Evolutionary conservation across 2,797 vertebrate genomes (phyloP).

Genomic region (Microtus agrestis): DNA sequence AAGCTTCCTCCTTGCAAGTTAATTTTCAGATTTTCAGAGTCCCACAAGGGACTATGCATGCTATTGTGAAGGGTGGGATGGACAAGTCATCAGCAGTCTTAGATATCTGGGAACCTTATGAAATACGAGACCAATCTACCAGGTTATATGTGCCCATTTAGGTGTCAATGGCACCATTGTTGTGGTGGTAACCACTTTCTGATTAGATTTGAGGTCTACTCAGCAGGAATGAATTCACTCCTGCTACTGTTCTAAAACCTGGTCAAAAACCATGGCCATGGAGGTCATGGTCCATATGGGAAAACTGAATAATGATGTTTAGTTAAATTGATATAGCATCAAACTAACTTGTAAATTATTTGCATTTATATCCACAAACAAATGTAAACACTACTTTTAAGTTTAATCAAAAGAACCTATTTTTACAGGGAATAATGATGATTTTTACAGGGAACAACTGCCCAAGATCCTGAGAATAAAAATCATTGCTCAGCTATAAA

Average conservation of each 20-base stretch:
- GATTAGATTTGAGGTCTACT: background rate
- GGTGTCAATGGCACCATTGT: background rate
- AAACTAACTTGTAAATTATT: background rate
- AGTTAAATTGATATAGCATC: background rate
- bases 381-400: background rate
- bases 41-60: background rate
- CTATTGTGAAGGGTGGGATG: too few relatives aligned
- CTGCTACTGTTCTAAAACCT: background rate
- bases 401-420: background rate
- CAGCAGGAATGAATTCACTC: background rate
- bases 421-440: background rate
- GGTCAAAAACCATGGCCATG: background rate
- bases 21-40: background rate
- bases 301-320: background rate
- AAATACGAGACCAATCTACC: background rate
- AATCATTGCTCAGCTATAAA: background rate
- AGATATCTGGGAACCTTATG: background rate
- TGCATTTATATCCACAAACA: background rate
- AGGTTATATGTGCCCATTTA: background rate
- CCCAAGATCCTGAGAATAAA: background rate
- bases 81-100: background rate
- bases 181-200: background rate
- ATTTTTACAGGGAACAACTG: background rate
- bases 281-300: too few relatives aligned
- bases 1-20: background rate